A percentile compares a stretch with the other conserved stretches of the same genome.
These are phyloP conservation scores for Cyprinella venusta DNA, from an alignment of 2,797 vertebrate species.

Conservation along the genomic window DNA sequence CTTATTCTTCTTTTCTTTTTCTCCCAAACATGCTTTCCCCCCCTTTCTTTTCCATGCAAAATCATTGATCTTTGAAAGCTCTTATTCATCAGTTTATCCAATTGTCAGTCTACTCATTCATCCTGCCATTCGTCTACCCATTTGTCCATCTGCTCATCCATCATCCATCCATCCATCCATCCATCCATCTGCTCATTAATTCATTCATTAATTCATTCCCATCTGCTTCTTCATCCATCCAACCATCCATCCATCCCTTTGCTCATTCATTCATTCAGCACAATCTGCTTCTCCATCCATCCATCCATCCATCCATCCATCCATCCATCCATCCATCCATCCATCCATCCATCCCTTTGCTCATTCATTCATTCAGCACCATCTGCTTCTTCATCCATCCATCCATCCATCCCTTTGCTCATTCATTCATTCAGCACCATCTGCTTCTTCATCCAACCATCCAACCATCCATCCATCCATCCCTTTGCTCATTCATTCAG, in stretches of 20 bases:
- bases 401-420: no score
- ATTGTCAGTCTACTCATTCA: slow-evolving; percentile 5
- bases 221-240: neutral
- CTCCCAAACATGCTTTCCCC: slow-evolving; percentile 29
- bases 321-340: neutral
- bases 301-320: no score
- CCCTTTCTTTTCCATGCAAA: slow-evolving; percentile 26
- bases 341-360: neutral
- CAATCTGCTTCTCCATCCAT: neutral
- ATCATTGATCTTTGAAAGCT: slow-evolving; percentile 43
- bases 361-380: neutral
- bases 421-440: no score
- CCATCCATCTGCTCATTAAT: neutral
- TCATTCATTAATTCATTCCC: neutral
- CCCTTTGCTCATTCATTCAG: no score
- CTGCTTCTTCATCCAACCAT: no score
- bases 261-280: neutral
- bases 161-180: neutral
- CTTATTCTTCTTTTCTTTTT: slow-evolving; percentile 36
- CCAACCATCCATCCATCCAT: no score
- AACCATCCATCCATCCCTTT: neutral
- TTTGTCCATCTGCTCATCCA: neutral
- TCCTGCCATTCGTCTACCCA: neutral
- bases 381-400: no score
- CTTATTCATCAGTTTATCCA: neutral